Conservation (phyloP, 2,113 vertebrate species). For the Alouatta palliata region DNA sequence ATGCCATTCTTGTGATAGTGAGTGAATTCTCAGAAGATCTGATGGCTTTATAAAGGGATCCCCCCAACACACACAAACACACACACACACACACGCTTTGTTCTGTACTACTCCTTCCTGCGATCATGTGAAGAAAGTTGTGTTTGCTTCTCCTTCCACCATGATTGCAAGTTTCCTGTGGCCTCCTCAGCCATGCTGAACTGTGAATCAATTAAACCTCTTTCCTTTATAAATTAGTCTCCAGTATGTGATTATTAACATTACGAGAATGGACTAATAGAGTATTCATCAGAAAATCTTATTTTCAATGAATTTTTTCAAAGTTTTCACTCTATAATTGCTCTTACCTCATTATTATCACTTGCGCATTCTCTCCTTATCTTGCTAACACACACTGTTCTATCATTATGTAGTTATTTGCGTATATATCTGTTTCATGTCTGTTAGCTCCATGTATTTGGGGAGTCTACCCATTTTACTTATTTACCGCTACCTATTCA, state of each 20-base stretch:
- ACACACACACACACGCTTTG: no score
- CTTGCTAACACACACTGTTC: background rate
- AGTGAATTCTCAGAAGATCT: no score
- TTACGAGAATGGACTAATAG: no score
- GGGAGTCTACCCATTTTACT: background rate
- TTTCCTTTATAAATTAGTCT: no score
- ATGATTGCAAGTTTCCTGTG: background rate
- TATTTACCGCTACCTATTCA: background rate
- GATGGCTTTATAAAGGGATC: no score
- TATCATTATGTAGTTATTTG: background rate
- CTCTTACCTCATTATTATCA: background rate
- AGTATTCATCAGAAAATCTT: background rate
- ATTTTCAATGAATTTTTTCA: background rate
- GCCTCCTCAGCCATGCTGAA: no score
- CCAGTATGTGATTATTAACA: no score
- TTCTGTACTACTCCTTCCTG: no score
- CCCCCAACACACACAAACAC: accelerated
- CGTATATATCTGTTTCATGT: background rate
- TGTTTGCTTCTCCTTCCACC: background rate
- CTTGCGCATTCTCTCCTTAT: background rate
- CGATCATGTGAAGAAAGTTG: no score
- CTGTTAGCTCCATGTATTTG: background rate
- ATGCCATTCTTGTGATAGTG: no score
- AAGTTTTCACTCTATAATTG: background rate
- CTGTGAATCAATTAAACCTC: no score